Evolutionary conservation across 92 coral and sea anemone species (phyloP).

Genomic region (Phenganax subtilis): DNA sequence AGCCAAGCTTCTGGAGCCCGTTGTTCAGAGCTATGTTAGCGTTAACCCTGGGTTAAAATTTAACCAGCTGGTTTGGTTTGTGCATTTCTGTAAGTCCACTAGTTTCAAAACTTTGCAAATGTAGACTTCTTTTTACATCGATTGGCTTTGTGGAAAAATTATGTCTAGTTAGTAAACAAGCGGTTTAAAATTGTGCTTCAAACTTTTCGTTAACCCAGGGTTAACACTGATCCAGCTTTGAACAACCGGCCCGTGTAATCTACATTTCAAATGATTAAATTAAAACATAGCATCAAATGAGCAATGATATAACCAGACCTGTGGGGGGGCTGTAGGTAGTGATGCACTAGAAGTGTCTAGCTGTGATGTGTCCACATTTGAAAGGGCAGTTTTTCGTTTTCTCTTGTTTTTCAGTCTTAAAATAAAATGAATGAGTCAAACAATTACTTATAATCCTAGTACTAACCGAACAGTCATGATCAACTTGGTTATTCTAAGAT

Average conservation of each 20-base stretch:
- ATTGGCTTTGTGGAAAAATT: too few species aligned
- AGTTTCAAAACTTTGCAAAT: too few species aligned
- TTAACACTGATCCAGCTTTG: not conserved
- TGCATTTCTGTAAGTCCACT: too few species aligned
- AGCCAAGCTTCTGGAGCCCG: too few species aligned
- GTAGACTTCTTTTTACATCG: too few species aligned
- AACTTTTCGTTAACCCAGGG: not conserved
- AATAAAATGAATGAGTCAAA: not conserved
- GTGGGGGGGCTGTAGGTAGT: not conserved
- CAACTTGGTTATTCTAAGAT: too few species aligned
- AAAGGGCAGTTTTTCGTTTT: constrained; percentile 5
- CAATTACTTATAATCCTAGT: not conserved
- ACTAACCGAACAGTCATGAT: not conserved
- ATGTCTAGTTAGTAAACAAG: too few species aligned
- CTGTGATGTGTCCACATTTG: not conserved
- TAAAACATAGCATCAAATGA: not conserved
- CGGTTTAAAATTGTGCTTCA: not conserved
- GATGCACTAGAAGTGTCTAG: not conserved
- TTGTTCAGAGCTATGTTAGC: too few species aligned
- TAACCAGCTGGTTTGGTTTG: too few species aligned
- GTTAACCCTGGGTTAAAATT: too few species aligned
- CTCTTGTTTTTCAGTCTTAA: constrained; percentile 22
- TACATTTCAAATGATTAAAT: not conserved
- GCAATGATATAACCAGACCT: not conserved
- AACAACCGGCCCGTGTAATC: too few species aligned